phyloP scores from a whole-genome alignment of 1,140 invertebrate species.

The Gryon sp. region DNA sequence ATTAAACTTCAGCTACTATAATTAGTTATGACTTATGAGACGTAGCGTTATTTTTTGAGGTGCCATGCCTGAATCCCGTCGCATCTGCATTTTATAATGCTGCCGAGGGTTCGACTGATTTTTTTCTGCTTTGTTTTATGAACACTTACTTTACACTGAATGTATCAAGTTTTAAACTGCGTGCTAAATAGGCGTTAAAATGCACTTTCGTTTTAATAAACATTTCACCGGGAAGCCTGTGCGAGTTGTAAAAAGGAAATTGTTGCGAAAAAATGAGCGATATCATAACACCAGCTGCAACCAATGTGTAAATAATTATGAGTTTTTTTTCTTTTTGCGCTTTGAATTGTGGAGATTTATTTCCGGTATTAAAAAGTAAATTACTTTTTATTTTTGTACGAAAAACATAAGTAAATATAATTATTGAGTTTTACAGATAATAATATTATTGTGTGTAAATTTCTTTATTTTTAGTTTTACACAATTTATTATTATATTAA shows the following conservation, averaged over 20 bases:
- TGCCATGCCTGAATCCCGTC: slow-evolving; percentile 7
- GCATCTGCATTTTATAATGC: slow-evolving; percentile 61
- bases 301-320: slow-evolving; percentile 48
- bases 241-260: slow-evolving; percentile 53
- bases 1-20: slow-evolving; percentile 45
- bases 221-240: slow-evolving; percentile 31
- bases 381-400: too few relatives aligned
- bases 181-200: slow-evolving; percentile 50
- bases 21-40: slow-evolving; percentile 60
- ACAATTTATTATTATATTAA: too few relatives aligned
- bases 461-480: too few relatives aligned
- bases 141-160: slow-evolving; percentile 43
- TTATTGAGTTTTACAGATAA: too few relatives aligned
- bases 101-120: slow-evolving; percentile 40
- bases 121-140: slow-evolving; percentile 50
- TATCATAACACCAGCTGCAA: slow-evolving; percentile 39
- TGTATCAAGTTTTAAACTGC: slow-evolving; percentile 41
- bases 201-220: slow-evolving; percentile 53
- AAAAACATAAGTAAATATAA: too few relatives aligned
- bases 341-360: neutral
- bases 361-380: neutral
- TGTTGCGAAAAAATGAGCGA: slow-evolving; percentile 49
- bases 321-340: slow-evolving; percentile 15
- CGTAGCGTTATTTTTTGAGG: slow-evolving; percentile 44
- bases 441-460: too few relatives aligned